Evolutionary conservation across 1,140 invertebrate species (phyloP).

Genomic region (Drosophila aff.): DNA sequence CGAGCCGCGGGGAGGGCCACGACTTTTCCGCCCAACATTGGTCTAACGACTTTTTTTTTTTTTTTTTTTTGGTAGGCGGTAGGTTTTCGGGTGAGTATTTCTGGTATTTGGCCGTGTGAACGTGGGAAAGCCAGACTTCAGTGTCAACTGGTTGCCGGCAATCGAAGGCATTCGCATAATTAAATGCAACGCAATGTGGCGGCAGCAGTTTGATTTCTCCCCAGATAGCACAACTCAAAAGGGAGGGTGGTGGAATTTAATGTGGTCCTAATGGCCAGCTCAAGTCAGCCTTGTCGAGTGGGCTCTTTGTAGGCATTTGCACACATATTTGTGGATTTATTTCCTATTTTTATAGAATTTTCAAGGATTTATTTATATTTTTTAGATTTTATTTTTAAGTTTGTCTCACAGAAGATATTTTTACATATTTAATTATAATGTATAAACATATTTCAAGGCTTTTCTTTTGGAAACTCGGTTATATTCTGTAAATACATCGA

Average conservation of each 20-base stretch:
- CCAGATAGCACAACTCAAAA: conserved; percentile 41
- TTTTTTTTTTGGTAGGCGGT: conserved; percentile 56
- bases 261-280: conserved; percentile 26
- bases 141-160: conserved; percentile 61
- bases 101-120: conserved; percentile 36
- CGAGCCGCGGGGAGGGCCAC: conserved; percentile 33
- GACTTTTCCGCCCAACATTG: conserved; percentile 30
- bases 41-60: conserved; percentile 55
- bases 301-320: not conserved
- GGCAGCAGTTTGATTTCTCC: conserved; percentile 54
- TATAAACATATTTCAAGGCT: no score
- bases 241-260: conserved; percentile 58
- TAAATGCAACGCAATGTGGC: conserved; percentile 73
- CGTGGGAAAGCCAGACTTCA: conserved; percentile 67
- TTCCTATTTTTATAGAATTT: not conserved
- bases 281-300: not conserved
- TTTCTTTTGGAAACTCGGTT: no score
- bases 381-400: not conserved
- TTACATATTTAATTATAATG: no score
- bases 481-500: no score
- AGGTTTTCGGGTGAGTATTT: conserved; percentile 26
- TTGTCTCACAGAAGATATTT: no score
- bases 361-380: not conserved
- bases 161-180: conserved; percentile 63
- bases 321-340: not conserved